phyloP scores from a whole-genome alignment of 2,797 vertebrate genomes.

The Hoplostethus atlanticus region DNA sequence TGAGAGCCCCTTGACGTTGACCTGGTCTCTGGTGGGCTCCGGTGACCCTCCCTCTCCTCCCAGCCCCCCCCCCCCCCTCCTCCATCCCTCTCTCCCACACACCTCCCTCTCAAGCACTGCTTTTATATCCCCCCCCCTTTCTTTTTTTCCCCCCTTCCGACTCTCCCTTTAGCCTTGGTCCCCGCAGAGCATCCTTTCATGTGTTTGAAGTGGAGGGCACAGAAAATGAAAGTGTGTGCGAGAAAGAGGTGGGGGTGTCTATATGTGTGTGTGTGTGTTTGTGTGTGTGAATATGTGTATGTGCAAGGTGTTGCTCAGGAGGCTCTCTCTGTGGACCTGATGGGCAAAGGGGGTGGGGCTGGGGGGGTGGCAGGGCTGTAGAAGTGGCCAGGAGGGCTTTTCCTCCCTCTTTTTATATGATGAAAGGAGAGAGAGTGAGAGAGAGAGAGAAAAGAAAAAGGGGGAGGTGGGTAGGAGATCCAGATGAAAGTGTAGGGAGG shows the following conservation, averaged over 20 bases:
- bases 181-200: conserved; percentile 88
- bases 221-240: conserved; percentile 85
- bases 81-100: conserved; percentile 60
- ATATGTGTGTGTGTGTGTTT: conserved; percentile 38
- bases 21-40: conserved; percentile 67
- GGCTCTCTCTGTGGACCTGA: conserved; percentile 75
- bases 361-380: conserved; percentile 40
- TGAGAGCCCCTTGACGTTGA: conserved; percentile 82
- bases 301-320: conserved; percentile 75
- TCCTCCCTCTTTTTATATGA: conserved; percentile 71
- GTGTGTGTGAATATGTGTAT: conserved; percentile 58
- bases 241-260: conserved; percentile 63
- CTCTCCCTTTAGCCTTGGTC: conserved; percentile 83
- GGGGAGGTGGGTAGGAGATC: conserved; percentile 61
- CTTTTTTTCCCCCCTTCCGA: conserved; percentile 61
- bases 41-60: conserved; percentile 56
- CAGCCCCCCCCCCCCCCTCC: conserved; percentile 35
- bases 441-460: conserved; percentile 53
- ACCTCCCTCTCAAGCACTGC: conserved; percentile 69
- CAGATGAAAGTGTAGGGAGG: conserved; percentile 74
- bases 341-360: conserved; percentile 63
- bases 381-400: conserved; percentile 78
- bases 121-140: conserved; percentile 74
- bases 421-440: conserved; percentile 70
- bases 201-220: conserved; percentile 88